Evolutionary conservation across 2,113 vertebrate genomes (phyloP).

Genomic region (Lutjanus erythropterus): DNA sequence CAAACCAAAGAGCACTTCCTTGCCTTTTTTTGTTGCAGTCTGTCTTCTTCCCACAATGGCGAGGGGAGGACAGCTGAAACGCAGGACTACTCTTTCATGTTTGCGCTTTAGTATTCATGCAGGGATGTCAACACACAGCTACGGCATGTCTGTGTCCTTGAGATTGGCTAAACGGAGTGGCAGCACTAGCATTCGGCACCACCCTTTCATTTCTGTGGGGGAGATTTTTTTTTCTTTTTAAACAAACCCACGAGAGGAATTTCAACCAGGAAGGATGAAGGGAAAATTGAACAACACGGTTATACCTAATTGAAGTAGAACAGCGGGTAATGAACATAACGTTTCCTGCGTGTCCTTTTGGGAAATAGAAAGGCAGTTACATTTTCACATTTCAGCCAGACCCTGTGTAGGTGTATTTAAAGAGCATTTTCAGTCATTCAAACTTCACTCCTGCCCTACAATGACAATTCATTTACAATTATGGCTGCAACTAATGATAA

Average conservation of each 20-base stretch:
- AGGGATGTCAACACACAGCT: slow-evolving; percentile 66
- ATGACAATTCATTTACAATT: too few species aligned
- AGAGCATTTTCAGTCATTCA: slow-evolving; percentile 19
- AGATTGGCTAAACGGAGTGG: slow-evolving; percentile 75
- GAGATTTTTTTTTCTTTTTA: slow-evolving; percentile 6
- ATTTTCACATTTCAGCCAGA: background rate
- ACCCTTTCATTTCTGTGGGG: slow-evolving; percentile 66
- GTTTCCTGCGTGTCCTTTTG: slow-evolving; percentile 36
- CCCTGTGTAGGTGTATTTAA: slow-evolving; percentile 20
- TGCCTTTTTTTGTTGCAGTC: slow-evolving; percentile 48
- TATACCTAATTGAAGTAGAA: slow-evolving; percentile 56
- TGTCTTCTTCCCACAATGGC: slow-evolving; percentile 67
- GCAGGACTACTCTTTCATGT: slow-evolving; percentile 74
- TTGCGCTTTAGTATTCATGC: slow-evolving; percentile 78
- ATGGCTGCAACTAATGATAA: too few species aligned
- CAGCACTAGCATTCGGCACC: slow-evolving; percentile 50
- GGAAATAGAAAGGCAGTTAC: slow-evolving; percentile 1
- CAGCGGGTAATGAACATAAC: slow-evolving; percentile 35
- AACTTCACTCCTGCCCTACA: background rate
- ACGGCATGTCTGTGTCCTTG: slow-evolving; percentile 81
- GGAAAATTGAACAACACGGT: slow-evolving; percentile 28
- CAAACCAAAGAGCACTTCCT: slow-evolving; percentile 68
- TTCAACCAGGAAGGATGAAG: slow-evolving; percentile 49
- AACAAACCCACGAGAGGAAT: slow-evolving; percentile 47
- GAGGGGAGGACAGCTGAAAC: slow-evolving; percentile 60